These are phyloP conservation scores for Babylonia areolata DNA, from an alignment of 1,140 invertebrate genomes.

Conservation along the genomic window DNA sequence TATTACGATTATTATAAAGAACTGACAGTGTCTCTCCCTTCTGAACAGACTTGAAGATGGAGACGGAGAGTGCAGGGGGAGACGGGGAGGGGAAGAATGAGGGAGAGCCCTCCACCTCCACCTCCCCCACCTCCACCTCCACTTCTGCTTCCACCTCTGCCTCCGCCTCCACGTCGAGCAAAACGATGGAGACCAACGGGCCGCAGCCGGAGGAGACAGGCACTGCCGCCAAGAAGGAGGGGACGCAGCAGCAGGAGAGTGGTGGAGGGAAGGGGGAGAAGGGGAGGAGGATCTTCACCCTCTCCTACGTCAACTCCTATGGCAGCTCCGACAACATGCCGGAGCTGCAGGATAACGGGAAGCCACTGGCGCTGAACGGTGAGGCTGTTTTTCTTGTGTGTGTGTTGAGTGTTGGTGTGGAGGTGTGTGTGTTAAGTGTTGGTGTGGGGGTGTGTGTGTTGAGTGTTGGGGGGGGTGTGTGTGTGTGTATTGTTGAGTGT, in stretches of 20 bases:
- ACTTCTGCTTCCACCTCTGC: too few relatives aligned
- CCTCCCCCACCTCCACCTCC: too few relatives aligned
- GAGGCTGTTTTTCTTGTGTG: constrained; percentile 45
- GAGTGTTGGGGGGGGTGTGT: neutral
- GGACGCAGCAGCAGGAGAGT: neutral
- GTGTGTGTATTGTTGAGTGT: neutral
- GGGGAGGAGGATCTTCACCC: constrained; percentile 66
- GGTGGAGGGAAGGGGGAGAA: neutral
- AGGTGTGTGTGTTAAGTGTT: neutral
- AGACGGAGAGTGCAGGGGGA: constrained; percentile 40
- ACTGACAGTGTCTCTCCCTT: too few relatives aligned
- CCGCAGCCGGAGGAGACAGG: neutral
- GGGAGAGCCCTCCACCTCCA: constrained; percentile 42
- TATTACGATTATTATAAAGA: too few relatives aligned
- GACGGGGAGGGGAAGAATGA: constrained; percentile 46
- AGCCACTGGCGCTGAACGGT: constrained; percentile 71
- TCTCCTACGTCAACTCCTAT: constrained; percentile 76
- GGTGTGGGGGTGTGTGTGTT: neutral
- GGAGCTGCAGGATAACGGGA: constrained; percentile 70
- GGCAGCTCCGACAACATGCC: constrained; percentile 73
- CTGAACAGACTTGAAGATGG: constrained; percentile 37
- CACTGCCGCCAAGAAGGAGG: neutral
- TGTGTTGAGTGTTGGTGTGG: neutral
- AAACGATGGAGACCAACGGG: neutral
- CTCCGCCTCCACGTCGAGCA: constrained; percentile 12